Evolutionary conservation across 1,140 invertebrate genomes (phyloP).

Genomic region (Chrysomallon squamiferum): DNA sequence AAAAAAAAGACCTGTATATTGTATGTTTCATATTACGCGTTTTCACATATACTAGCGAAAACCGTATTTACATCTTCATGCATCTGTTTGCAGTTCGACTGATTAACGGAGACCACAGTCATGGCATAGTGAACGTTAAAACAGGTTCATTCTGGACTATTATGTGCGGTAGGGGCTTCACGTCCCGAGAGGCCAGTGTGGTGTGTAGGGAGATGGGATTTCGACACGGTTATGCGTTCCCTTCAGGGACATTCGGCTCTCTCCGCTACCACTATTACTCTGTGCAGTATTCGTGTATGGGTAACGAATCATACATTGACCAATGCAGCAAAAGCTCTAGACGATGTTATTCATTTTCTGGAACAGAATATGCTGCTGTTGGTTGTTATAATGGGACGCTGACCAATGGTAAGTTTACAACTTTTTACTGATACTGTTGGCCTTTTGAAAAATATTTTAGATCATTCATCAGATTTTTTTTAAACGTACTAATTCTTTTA

Average conservation of each 20-base stretch:
- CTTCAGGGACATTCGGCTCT: constrained; percentile 37
- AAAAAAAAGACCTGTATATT: no score
- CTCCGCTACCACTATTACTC: constrained; percentile 30
- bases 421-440: no score
- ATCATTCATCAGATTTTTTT: no score
- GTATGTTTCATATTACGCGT: no score
- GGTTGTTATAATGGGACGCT: constrained; percentile 44
- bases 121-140: constrained; percentile 32
- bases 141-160: constrained; percentile 27
- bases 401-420: constrained; percentile 24
- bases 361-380: constrained; percentile 41
- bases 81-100: constrained; percentile 39
- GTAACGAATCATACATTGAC: constrained; percentile 34
- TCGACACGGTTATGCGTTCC: constrained; percentile 33
- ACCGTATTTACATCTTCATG: no score
- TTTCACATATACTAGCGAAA: no score
- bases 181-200: constrained; percentile 33
- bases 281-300: constrained; percentile 34
- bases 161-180: constrained; percentile 39
- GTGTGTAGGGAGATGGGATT: constrained; percentile 45
- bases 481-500: no score
- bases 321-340: constrained; percentile 31
- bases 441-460: no score
- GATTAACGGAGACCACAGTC: constrained; percentile 37
- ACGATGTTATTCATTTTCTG: constrained; percentile 31